Evolutionary conservation across 2,797 vertebrate genomes (phyloP), one percentile per base, ranked within the genome.

Genomic region (Acanthurus leucopareius): DNA sequence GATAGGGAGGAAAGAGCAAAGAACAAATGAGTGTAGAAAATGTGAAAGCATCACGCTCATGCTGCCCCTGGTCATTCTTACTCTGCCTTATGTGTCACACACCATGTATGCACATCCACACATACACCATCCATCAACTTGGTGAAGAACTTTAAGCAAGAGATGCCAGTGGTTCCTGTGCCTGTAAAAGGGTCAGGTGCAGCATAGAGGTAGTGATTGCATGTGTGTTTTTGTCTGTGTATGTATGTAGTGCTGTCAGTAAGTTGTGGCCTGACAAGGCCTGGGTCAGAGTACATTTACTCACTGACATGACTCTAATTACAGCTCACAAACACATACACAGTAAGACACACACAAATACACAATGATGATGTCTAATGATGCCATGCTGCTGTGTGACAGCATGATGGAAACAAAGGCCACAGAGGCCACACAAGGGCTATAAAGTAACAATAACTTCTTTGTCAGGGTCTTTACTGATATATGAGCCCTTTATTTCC

Each of bases 231-330:
- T 66, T 58, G 47, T 69, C 64, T 59, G 66, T 42, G 45, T 56
- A 58, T 22, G 28, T 75, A 59, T 69, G 42, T 44, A 54, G 32
- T 72, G 60, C 51, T 5, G 3, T 73, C 52, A 60, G 57, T 68
- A 19, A 77, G 40, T 63, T 77, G 61, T 83, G 73, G 63, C 71
- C 66, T 77, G 74, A 83, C 60, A 86, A 80, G 73, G 72, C 63
- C 77, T 78, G 72, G 81, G 77, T 88, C 83, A 85, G 25, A 67
- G 57, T 68, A 75, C 86, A 88, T 88, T 87, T 85, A 83, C 79
- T 84, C 84, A 84, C 76, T 86, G 82, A 82, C 78, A 83, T 80
- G 78, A 77, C 74, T 86, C 47, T 87, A 83, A 87, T 87, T 87
- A 83, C 77, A 86, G 42, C 32, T 25, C 22, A 16, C 62, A 60